Percentiles rank a stretch among this genome's conserved stretches.
Evolutionary conservation across 2,888 invertebrate genomes (phyloP).

Genomic region (Nomada hirtipes): DNA sequence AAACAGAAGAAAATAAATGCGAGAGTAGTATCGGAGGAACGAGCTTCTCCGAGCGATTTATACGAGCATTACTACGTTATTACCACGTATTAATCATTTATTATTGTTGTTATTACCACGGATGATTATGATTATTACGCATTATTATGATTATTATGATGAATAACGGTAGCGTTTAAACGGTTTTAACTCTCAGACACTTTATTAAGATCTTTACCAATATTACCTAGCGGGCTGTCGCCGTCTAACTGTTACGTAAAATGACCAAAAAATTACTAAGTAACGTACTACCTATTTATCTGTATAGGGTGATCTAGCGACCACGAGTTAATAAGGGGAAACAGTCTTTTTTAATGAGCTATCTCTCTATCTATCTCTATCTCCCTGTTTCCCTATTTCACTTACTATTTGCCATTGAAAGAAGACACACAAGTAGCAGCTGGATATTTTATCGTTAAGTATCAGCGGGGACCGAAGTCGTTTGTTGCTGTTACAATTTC

Average conservation of each 20-base stretch:
- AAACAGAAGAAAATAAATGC: background rate
- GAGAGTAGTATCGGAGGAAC: constrained; percentile 11
- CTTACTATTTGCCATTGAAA: constrained; percentile 42
- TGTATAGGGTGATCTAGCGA: constrained; percentile 71
- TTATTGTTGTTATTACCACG: constrained; percentile 68
- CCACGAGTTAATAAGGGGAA: constrained; percentile 59
- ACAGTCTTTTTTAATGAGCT: constrained; percentile 57
- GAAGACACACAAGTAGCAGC: constrained; percentile 50
- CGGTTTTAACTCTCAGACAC: constrained; percentile 69
- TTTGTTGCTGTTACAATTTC: background rate
- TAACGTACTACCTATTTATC: constrained; percentile 72
- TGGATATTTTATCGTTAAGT: background rate
- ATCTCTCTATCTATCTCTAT: constrained; percentile 30
- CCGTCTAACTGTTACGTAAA: constrained; percentile 81
- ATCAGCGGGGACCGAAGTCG: too few species aligned
- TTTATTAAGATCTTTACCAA: constrained; percentile 70
- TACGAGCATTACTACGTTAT: constrained; percentile 64
- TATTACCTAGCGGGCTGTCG: constrained; percentile 69
- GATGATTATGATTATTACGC: constrained; percentile 47
- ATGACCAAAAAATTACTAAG: constrained; percentile 80
- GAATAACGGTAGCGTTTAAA: constrained; percentile 64
- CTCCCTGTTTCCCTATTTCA: constrained; percentile 37
- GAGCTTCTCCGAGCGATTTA: constrained; percentile 52
- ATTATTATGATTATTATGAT: constrained; percentile 50
- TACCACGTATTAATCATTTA: constrained; percentile 63